phyloP scores from a whole-genome alignment of 2,797 vertebrate genomes.

The Discoglossus pictus region DNA sequence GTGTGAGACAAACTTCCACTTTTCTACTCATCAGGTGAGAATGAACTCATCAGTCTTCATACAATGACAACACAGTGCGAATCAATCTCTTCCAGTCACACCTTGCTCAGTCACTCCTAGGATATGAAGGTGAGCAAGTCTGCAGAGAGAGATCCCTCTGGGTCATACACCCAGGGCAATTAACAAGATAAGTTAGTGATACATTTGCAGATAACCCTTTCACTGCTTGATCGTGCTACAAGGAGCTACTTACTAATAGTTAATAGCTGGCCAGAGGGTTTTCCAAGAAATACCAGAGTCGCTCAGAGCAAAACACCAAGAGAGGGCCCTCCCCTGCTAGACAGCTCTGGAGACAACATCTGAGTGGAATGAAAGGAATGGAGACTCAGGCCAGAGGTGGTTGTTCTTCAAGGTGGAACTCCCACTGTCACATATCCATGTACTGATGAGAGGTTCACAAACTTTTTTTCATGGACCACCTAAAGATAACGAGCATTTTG shows the following conservation, averaged over 20 bases:
- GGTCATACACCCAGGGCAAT: too few relatives aligned
- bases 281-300: conserved; percentile 17
- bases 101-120: conserved; percentile 24
- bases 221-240: conserved; percentile 9
- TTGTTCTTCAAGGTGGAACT: background rate
- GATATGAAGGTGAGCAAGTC: conserved; percentile 33
- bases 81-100: conserved; percentile 13
- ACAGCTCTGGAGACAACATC: conserved; percentile 38
- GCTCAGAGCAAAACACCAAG: conserved; percentile 8
- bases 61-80: conserved; percentile 7
- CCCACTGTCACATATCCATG: background rate
- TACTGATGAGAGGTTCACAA: too few relatives aligned
- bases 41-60: conserved; percentile 28
- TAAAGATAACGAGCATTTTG: too few relatives aligned
- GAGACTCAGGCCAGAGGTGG: conserved; percentile 8
- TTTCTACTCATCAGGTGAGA: background rate
- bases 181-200: conserved; percentile 11
- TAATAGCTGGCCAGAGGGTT: conserved; percentile 34
- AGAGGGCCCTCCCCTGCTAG: conserved; percentile 18
- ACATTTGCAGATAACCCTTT: conserved; percentile 26
- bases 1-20: background rate
- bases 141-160: too few relatives aligned
- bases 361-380: conserved; percentile 41
- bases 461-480: too few relatives aligned
- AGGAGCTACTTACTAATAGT: background rate